Evolutionary conservation across 1,140 invertebrate species (phyloP).

Genomic region (Aricia agestis): DNA sequence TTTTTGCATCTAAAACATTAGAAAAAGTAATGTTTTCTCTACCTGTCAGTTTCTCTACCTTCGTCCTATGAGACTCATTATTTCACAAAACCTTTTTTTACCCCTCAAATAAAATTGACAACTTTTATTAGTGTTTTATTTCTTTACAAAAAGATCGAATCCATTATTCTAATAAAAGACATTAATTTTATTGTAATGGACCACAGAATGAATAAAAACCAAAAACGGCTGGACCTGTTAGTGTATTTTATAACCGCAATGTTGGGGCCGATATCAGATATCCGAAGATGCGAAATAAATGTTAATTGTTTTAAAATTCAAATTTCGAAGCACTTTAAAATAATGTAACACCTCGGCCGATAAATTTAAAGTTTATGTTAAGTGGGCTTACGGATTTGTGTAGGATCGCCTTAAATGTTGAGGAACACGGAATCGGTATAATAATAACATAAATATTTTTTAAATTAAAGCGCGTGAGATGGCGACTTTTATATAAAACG

Average conservation of each 20-base stretch:
- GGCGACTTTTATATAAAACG: neutral
- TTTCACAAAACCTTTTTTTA: neutral
- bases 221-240: neutral
- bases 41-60: no score
- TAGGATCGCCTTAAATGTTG: neutral
- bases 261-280: neutral
- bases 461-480: neutral
- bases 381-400: neutral
- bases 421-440: neutral
- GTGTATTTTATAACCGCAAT: neutral
- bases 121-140: neutral
- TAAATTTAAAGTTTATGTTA: constrained; percentile 2
- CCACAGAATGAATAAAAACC: neutral
- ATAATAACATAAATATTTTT: constrained; percentile 3
- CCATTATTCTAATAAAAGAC: neutral
- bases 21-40: no score
- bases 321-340: neutral
- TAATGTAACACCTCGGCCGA: constrained; percentile 1
- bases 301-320: constrained; percentile 7
- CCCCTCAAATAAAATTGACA: neutral
- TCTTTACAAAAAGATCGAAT: neutral
- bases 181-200: constrained; percentile 1
- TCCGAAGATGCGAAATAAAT: neutral
- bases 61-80: neutral
- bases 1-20: no score